These are phyloP conservation scores for Drosophila borborema DNA, from an alignment of 2,888 invertebrate species.

Conservation along the genomic window DNA sequence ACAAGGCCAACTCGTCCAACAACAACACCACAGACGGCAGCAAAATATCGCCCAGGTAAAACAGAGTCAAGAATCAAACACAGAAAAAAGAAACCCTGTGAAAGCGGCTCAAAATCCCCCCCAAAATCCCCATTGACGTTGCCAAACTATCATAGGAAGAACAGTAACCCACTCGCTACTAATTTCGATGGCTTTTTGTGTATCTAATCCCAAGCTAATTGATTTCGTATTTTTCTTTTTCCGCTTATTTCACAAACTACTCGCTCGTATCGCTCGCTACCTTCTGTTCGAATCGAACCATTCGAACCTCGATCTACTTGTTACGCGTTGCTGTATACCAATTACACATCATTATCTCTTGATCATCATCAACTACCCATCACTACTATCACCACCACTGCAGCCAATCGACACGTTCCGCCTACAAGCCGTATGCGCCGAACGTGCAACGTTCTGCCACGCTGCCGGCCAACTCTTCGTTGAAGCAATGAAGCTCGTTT, in stretches of 20 bases:
- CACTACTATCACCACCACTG: constrained; percentile 4
- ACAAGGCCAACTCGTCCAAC: constrained; percentile 91
- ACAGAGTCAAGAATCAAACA: constrained; percentile 2
- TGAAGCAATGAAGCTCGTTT: constrained; percentile 84
- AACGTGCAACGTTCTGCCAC: constrained; percentile 93
- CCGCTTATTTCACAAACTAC: constrained; percentile 51
- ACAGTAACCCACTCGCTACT: constrained; percentile 22
- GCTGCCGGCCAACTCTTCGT: constrained; percentile 93
- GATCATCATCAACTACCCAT: constrained; percentile 4
- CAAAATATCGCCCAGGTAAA: constrained; percentile 91
- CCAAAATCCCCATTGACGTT: constrained; percentile 42
- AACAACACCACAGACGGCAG: constrained; percentile 87
- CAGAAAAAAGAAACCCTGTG: constrained; percentile 80
- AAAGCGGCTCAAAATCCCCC: not conserved
- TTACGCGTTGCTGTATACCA: not conserved
- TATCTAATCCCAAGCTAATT: constrained; percentile 54
- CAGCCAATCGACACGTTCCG: constrained; percentile 86
- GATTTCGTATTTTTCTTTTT: constrained; percentile 66
- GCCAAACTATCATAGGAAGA: constrained; percentile 25
- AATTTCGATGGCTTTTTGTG: constrained; percentile 50
- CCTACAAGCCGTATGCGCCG: constrained; percentile 85
- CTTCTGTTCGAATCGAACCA: not conserved
- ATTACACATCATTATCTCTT: constrained; percentile 3
- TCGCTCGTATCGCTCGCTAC: constrained; percentile 28
- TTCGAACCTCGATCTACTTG: not conserved